Conservation (phyloP, 2,113 vertebrate species). For the Hyaena hyaena region DNA sequence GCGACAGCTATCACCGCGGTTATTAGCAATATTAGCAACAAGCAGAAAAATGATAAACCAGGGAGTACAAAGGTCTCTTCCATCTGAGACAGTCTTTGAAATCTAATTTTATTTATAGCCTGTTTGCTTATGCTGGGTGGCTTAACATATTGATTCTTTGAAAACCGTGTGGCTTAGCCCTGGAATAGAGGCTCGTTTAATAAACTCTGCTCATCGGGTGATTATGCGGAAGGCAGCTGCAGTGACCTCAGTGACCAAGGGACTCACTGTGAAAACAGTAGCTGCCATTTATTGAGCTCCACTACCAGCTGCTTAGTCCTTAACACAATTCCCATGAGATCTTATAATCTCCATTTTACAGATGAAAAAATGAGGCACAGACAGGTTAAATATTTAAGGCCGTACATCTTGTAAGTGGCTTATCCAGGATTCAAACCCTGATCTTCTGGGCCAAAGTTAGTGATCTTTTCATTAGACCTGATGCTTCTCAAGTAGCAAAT, state of each 20-base stretch:
- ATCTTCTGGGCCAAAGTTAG: background rate
- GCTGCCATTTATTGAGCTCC: background rate
- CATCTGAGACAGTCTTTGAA: constrained; percentile 12
- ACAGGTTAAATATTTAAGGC: background rate
- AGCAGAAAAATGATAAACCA: background rate
- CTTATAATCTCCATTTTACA: background rate
- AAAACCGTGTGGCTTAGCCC: constrained; percentile 47
- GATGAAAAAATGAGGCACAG: background rate
- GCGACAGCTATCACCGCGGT: background rate
- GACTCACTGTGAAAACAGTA: background rate
- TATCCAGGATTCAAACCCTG: background rate
- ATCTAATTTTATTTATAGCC: constrained; percentile 58
- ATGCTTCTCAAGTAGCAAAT: background rate
- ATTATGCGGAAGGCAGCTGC: background rate
- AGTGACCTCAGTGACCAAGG: background rate
- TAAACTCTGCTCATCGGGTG: constrained; percentile 7
- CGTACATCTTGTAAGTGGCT: background rate
- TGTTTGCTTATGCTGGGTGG: background rate
- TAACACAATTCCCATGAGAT: background rate
- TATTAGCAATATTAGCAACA: background rate
- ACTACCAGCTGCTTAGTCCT: background rate
- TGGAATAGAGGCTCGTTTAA: constrained; percentile 45
- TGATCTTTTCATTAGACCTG: background rate
- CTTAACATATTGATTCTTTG: constrained; percentile 48
- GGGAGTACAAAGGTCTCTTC: background rate